Conservation (phyloP, 53 echinoderm and acorn worm species). For the Henricia sp. region DNA sequence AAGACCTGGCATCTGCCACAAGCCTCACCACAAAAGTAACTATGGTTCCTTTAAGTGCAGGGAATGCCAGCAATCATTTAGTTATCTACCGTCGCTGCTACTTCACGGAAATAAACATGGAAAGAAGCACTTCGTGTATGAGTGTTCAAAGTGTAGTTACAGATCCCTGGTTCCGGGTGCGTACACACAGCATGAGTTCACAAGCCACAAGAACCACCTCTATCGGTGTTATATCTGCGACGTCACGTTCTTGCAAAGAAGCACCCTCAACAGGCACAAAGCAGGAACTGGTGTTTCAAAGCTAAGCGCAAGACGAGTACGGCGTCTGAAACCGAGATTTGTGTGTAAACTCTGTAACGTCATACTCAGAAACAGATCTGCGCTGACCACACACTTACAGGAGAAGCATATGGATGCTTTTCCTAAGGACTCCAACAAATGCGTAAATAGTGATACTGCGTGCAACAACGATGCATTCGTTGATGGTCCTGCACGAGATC, state of each 20-base stretch:
- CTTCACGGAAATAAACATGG: constrained; percentile 34
- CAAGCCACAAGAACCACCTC: constrained; percentile 4
- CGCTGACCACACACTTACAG: constrained; percentile 6
- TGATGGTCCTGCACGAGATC: too few relatives aligned
- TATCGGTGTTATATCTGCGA: constrained; percentile 23
- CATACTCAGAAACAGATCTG: neutral
- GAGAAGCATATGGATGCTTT: neutral
- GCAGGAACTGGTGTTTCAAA: too few relatives aligned
- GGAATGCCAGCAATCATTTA: constrained; percentile 27
- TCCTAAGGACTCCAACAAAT: too few relatives aligned
- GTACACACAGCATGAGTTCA: constrained; percentile 43
- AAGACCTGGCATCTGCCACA: constrained; percentile 31
- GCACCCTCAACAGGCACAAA: constrained; percentile 31
- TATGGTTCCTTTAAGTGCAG: constrained; percentile 50
- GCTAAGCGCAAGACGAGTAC: neutral
- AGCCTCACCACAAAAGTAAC: constrained; percentile 29
- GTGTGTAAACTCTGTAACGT: neutral
- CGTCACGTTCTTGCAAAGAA: constrained; percentile 35
- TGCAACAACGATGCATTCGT: too few relatives aligned
- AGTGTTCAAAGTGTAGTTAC: constrained; percentile 43
- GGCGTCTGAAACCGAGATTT: neutral
- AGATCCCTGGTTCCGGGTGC: constrained; percentile 40
- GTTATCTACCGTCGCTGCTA: constrained; percentile 35
- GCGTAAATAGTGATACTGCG: too few relatives aligned
- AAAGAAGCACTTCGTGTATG: constrained; percentile 32